phyloP scores from a whole-genome alignment of 2,113 vertebrate species.

The Talpa occidentalis region DNA sequence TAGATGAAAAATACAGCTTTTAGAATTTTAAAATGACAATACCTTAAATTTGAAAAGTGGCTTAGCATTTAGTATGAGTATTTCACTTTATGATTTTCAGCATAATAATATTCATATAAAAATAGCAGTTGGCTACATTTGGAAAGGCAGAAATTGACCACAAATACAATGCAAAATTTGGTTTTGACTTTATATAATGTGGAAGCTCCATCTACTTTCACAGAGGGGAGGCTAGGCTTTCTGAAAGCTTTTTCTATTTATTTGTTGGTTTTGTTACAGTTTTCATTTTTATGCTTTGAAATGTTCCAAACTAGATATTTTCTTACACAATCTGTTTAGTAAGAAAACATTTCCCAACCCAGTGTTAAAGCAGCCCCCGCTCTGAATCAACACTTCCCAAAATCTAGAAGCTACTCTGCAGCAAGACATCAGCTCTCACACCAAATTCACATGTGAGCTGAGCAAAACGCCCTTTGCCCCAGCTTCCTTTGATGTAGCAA shows the following conservation, averaged over 20 bases:
- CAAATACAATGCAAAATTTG: neutral
- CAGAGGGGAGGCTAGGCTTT: neutral
- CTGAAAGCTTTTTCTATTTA: neutral
- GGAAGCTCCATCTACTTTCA: neutral
- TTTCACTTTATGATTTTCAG: slow-evolving; percentile 35
- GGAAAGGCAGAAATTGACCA: neutral
- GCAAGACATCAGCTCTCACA: neutral
- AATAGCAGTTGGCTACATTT: neutral
- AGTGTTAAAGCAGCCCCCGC: neutral
- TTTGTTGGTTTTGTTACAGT: neutral
- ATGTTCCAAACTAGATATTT: neutral
- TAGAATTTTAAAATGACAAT: neutral
- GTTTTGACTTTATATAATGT: neutral
- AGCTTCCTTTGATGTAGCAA: slow-evolving; percentile 15
- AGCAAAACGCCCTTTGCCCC: neutral
- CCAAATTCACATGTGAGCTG: neutral
- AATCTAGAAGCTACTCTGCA: neutral
- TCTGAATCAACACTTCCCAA: neutral
- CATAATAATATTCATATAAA: slow-evolving; percentile 19
- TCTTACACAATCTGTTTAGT: neutral
- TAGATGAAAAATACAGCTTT: slow-evolving; percentile 33
- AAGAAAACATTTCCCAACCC: neutral
- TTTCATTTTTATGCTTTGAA: neutral
- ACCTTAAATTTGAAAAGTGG: neutral
- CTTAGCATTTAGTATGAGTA: slow-evolving; percentile 32